Conservation (phyloP, 2,113 vertebrate species). For the Herpailurus yagouaroundi region DNA sequence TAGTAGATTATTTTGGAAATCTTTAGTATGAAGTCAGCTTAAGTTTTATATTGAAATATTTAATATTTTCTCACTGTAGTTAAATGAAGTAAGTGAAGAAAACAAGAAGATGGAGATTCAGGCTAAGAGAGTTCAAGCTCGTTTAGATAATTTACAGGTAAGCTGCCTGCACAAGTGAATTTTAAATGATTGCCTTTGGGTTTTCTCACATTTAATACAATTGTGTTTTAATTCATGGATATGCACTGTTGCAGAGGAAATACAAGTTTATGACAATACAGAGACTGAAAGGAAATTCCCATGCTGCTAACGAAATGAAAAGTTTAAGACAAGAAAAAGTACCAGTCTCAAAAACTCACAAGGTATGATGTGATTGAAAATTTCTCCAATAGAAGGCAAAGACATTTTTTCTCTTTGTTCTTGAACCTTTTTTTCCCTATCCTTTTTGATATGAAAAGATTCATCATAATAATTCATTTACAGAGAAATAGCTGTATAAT, state of each 20-base stretch:
- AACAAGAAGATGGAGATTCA: slow-evolving; percentile 91
- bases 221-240: slow-evolving; percentile 56
- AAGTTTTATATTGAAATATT: slow-evolving; percentile 19
- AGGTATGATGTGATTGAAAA: slow-evolving; percentile 81
- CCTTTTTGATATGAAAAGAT: slow-evolving; percentile 19
- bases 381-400: background rate
- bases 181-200: slow-evolving; percentile 31
- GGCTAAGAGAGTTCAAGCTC: slow-evolving; percentile 89
- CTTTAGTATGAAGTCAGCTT: background rate
- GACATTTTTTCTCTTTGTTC: slow-evolving; percentile 20
- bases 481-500: background rate
- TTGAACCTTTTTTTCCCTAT: slow-evolving; percentile 10
- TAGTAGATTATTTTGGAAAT: background rate
- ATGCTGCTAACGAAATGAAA: slow-evolving; percentile 79
- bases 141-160: slow-evolving; percentile 95
- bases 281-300: slow-evolving; percentile 81
- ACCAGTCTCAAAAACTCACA: slow-evolving; percentile 79
- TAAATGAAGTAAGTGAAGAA: slow-evolving; percentile 88
- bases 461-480: background rate
- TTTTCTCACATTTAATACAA: background rate
- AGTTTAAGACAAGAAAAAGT: slow-evolving; percentile 85
- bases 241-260: slow-evolving; percentile 88
- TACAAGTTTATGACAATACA: slow-evolving; percentile 84
- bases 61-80: slow-evolving; percentile 82
- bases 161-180: background rate